These are phyloP conservation scores for Cetoscarus ocellatus DNA, from an alignment of 2,797 vertebrate genomes.

Conservation along the genomic window DNA sequence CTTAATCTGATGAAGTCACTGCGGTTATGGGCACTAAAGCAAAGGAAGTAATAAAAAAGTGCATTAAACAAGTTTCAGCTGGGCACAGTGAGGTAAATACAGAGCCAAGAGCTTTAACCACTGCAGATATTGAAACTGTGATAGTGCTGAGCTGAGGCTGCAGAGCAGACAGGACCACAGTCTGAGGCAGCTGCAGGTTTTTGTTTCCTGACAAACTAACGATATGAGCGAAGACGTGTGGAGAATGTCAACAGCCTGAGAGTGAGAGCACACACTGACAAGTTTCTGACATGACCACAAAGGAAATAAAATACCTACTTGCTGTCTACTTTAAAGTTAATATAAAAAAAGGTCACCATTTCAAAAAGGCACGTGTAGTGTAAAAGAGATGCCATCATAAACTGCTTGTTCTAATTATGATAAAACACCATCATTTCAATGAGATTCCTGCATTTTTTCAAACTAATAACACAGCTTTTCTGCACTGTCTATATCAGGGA, in stretches of 20 bases:
- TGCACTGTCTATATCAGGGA: too few species aligned
- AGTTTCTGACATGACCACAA: background rate
- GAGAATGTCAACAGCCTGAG: background rate
- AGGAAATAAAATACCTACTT: constrained; percentile 9
- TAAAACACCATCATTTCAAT: too few species aligned
- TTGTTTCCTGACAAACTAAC: constrained; percentile 25
- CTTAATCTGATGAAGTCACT: constrained; percentile 8
- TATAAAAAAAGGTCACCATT: constrained; percentile 2
- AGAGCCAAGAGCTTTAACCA: constrained; percentile 25
- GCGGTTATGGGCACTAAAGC: background rate
- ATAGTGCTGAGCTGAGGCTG: constrained; percentile 69
- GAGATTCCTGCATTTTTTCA: too few species aligned
- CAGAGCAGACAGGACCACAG: constrained; percentile 44
- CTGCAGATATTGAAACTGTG: constrained; percentile 52
- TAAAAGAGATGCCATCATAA: background rate
- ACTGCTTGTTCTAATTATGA: too few species aligned
- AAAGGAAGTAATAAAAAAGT: constrained; percentile 12
- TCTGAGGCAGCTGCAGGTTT: constrained; percentile 28
- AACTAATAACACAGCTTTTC: too few species aligned
- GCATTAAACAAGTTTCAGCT: constrained; percentile 16
- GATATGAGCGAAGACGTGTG: constrained; percentile 25
- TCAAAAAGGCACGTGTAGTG: constrained; percentile 10
- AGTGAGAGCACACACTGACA: background rate
- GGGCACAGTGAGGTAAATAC: constrained; percentile 16
- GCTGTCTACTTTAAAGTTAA: background rate